A percentile compares a stretch with the other conserved stretches of the same genome.
Conservation (phyloP, 2,113 vertebrate genomes). For the Strix aluco region DNA sequence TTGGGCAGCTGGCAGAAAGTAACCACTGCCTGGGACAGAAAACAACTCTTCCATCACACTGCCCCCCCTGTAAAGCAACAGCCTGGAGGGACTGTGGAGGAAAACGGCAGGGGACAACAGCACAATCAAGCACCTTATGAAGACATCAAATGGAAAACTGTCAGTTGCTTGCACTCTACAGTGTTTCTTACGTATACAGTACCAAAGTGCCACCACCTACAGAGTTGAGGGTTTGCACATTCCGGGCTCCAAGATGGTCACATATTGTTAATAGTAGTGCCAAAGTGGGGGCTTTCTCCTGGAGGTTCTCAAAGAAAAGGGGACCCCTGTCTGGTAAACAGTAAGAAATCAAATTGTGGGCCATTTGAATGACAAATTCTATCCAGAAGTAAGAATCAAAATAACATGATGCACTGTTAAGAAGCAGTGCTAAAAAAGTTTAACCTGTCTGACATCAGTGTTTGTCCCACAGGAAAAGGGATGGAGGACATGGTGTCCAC, state of each 20-base stretch:
- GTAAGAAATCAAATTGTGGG: neutral
- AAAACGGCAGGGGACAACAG: neutral
- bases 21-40: neutral
- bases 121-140: neutral
- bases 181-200: rapidly evolving
- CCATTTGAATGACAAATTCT: neutral
- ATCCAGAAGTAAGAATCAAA: neutral
- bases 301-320: neutral
- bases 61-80: neutral
- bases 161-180: neutral
- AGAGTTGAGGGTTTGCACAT: neutral
- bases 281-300: neutral
- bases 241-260: neutral
- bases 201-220: neutral
- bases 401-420: rapidly evolving
- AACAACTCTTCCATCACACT: neutral
- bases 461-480: neutral
- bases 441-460: neutral
- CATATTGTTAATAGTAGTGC: neutral
- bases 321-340: rapidly evolving
- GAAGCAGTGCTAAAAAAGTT: neutral
- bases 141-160: neutral
- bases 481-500: rapidly evolving
- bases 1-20: neutral
- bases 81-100: neutral